These are phyloP conservation scores for Aphyosemion australe DNA, from an alignment of 2,113 vertebrate species.

Conservation along the genomic window DNA sequence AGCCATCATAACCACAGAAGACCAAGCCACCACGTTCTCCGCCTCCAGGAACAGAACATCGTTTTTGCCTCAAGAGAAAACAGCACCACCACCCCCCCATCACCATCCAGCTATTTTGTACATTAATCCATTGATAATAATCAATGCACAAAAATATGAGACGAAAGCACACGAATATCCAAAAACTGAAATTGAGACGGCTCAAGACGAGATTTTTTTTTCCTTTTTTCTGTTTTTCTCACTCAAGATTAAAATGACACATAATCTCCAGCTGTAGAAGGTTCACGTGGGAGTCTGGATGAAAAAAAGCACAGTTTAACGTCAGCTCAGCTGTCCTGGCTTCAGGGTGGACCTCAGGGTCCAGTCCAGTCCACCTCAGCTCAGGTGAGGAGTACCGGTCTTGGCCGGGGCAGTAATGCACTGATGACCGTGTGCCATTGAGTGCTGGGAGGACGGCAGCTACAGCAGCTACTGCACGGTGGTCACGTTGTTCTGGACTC, in stretches of 20 bases:
- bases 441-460: conserved; percentile 57
- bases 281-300: conserved; percentile 70
- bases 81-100: conserved; percentile 46
- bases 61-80: conserved; percentile 61
- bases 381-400: conserved; percentile 13
- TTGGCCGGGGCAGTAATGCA: conserved; percentile 27
- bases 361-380: conserved; percentile 41
- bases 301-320: conserved; percentile 69
- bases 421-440: conserved; percentile 28
- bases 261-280: conserved; percentile 63
- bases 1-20: conserved; percentile 60
- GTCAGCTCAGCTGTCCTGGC: conserved; percentile 64
- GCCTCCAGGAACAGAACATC: conserved; percentile 25
- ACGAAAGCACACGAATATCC: conserved; percentile 69
- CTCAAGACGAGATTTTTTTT: conserved; percentile 59
- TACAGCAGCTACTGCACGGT: conserved; percentile 43
- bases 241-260: conserved; percentile 68
- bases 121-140: conserved; percentile 67
- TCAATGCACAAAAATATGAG: conserved; percentile 72
- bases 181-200: conserved; percentile 66
- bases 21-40: conserved; percentile 60
- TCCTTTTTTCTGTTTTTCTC: conserved; percentile 37
- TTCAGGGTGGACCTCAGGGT: conserved; percentile 35
- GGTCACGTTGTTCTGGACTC: conserved; percentile 17
- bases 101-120: conserved; percentile 52